Evolutionary conservation across 2,888 invertebrate species (phyloP).

Genomic region (Cyrtodaria siliqua): DNA sequence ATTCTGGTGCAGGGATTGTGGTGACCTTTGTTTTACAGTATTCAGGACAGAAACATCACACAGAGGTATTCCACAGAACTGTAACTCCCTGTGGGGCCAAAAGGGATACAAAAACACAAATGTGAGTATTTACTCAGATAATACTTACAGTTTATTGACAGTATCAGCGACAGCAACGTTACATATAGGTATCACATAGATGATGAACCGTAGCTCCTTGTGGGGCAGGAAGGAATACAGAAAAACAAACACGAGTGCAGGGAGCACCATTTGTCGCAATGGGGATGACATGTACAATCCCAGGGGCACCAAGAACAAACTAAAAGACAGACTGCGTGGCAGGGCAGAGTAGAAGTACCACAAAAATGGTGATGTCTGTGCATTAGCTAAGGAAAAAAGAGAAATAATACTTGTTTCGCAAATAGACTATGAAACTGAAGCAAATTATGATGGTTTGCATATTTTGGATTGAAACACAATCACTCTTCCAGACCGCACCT

Average conservation of each 20-base stretch:
- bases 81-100: too few species aligned
- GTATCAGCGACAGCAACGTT: conserved; percentile 97
- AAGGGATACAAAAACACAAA: too few species aligned
- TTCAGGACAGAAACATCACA: too few species aligned
- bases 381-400: conserved; percentile 62
- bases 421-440: too few species aligned
- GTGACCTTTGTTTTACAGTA: too few species aligned
- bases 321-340: conserved; percentile 95
- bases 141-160: conserved; percentile 94
- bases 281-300: conserved; percentile 89
- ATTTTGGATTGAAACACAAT: too few species aligned
- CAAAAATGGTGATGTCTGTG: conserved; percentile 90
- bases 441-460: too few species aligned
- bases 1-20: too few species aligned
- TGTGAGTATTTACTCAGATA: too few species aligned
- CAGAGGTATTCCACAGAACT: too few species aligned
- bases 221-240: conserved; percentile 98
- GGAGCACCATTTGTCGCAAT: conserved; percentile 87
- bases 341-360: conserved; percentile 99
- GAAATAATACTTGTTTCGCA: too few species aligned
- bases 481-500: too few species aligned
- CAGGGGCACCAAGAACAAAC: conserved; percentile 89
- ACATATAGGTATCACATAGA: conserved; percentile 97
- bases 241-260: conserved; percentile 90
- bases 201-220: conserved; percentile 98